Percentiles rank a stretch among this genome's conserved stretches.
Evolutionary conservation across 2,888 invertebrate genomes (phyloP).

Genomic region (Meandrusa payeni): DNA sequence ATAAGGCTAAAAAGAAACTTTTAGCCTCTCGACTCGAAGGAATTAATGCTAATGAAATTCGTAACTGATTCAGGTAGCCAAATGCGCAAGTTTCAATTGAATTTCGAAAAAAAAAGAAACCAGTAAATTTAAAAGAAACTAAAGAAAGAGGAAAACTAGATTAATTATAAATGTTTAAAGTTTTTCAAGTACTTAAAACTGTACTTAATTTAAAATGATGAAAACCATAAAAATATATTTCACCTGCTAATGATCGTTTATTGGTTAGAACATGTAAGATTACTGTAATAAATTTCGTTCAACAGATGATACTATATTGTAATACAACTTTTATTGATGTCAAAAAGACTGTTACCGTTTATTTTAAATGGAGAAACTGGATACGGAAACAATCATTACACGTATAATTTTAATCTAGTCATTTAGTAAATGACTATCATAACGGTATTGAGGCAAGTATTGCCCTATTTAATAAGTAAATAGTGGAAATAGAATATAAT

Average conservation of each 20-base stretch:
- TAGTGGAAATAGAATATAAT: no score
- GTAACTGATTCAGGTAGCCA: constrained; percentile 25
- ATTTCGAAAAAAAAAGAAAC: constrained; percentile 13
- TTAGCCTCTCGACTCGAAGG: constrained; percentile 22
- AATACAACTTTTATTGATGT: constrained; percentile 20
- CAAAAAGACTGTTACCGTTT: constrained; percentile 17
- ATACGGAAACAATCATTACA: constrained; percentile 6
- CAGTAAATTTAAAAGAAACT: background rate
- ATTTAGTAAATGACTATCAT: no score
- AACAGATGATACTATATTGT: constrained; percentile 13
- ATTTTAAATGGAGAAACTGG: constrained; percentile 12
- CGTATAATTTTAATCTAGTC: background rate
- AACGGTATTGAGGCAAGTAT: no score
- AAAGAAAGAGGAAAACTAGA: constrained; percentile 2
- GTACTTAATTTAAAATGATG: background rate
- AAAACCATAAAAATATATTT: constrained; percentile 3
- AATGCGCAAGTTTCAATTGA: constrained; percentile 24
- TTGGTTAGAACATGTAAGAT: constrained; percentile 6
- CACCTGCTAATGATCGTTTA: constrained; percentile 1
- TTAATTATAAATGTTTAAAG: background rate
- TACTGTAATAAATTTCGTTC: constrained; percentile 10
- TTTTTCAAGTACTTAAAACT: background rate
- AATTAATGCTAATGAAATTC: constrained; percentile 27
- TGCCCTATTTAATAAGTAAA: no score
- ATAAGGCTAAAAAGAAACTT: constrained; percentile 22